Base-by-base conservation (phyloP, 2,888 invertebrate genomes). In the Fissipunctia ypsillon region DNA sequence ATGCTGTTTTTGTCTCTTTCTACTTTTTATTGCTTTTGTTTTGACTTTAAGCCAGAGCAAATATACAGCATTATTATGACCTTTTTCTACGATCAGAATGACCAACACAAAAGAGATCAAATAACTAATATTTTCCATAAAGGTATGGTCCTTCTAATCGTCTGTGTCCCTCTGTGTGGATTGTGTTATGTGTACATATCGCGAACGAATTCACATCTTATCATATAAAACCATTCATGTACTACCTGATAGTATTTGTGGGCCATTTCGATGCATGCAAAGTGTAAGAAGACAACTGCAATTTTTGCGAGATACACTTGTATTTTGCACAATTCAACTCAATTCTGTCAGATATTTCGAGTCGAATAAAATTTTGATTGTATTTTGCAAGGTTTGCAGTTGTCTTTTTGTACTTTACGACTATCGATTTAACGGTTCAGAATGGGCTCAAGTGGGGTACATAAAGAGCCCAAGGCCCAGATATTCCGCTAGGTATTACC, bases 161-260 rank as follows among this genome's bases (percentile, higher is more conserved):
- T 77, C 19, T 75, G 14, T 69, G 71, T 65, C 81, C 75, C 72
- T 87, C 64, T 86, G 82, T 93, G 94, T 94, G 94, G 94, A 90
- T 91, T 94, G 94, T 95, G 95, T 95, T 92, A 88, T 95, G 94
- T 94, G 94, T 94, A 91, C 81, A 90, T 91, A 89, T 84, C 73
- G 78, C 76, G 76, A 81, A 83, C 77, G 78, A 85, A 76, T 86
- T 85, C 80, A 81, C 77, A 70, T 72, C 70, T 72, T 71, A 65
- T 79, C 79, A 83, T 85, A 69, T 45, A 69, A 78, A 71, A 73
- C 79, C 84, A 88, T 87, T 80, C 69, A 78, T 76, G 50, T 80
- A 86, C 71, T 63, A 54, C 48, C 45, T 80, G 50, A 41, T 50
- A 45, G 52, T 76, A 69, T 61, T 45, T 66, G 10, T 81, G 45